Evolutionary conservation across 2,888 invertebrate species (phyloP), one percentile per base, ranked within the genome.

Genomic region (Junonia oenone): DNA sequence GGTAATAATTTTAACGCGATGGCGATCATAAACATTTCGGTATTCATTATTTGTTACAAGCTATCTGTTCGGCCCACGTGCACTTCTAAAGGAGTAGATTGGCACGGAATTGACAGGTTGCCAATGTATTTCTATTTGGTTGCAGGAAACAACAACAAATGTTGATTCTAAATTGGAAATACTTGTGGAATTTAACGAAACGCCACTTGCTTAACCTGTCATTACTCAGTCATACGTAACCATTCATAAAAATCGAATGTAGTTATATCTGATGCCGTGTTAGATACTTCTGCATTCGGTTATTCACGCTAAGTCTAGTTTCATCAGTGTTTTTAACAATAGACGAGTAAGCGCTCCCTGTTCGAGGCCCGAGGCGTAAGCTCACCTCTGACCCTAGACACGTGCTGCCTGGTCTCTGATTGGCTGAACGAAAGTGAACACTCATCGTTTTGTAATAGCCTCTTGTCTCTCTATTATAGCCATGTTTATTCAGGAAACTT

Each of bases 371-470:
- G 71, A 76, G 78, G 78, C 80, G 74, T 74, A 65, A 72, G 64
- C 65, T 72, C 75, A 83, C 83, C 86, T 80, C 67, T 84, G 85
- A 82, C 84, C 86, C 71, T 71, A 50, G 59, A 80, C 84, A 81
- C 87, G 87, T 84, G 88, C 83, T 79, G 75, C 76, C 72, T 70
- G 62, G 65, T 61, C 73, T 78, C 78, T 83, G 78, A 87, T 88
- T 87, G 85, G 83, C 71, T 67, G 66, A 72, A 71, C 72, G 71
- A 76, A 75, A 79, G 69, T 72, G 74, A 74, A 76, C 75, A 74
- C 78, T 78, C 76, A 76, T 75, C 75, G 74, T 79, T 78, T 75
- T 75, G 78, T 78, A 79, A 81, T 70, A 71, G 69, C 69, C 62
- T 56, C 62, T 62, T 55, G 65, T 62, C 58, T 60, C 62, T 62